Evolutionary conservation across 2,888 invertebrate species (phyloP), one percentile per base, ranked within the genome.

Genomic region (Amblyteles armatorius): DNA sequence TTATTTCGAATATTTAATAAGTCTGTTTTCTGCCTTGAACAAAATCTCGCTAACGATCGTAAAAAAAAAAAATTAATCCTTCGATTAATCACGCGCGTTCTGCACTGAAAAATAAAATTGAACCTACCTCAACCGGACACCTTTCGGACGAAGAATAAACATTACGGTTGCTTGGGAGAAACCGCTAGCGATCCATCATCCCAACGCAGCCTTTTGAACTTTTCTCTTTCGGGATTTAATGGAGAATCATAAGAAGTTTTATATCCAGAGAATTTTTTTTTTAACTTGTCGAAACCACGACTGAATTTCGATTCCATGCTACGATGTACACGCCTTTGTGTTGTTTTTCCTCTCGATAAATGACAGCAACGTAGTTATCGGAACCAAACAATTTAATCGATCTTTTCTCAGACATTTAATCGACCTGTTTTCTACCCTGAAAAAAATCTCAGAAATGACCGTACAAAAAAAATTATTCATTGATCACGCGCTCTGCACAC

Each of bases 21-120:
- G 79, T 74, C 79, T 74, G 63, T 83, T 83, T 40, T 79, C 60
- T 22, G 22, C 26, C n/a, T 9, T 9, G 4, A 36, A 44, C 60
- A n/a, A n/a, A 26, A 40, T 9, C 11, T 11, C 44, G 9, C 44
- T 29, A 11, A 29, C 5, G 11, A 74, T n/a, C 22, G 6, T n/a
- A 40, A 52, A 29, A 33, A 33, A 33, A 33, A 52, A 55, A 55
- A 9, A 36, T 6, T 6, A 36, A 9, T 7, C 36, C 4, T 13
- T 26, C 5, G 3, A 60, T 67, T 5, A 22, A 67, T 68, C 33
- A 6, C 44, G 19, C 44, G 48, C 6, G 36, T 36, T 36, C 7
- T 36, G 19, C 22, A 3, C 55, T 22, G 55, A 22, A 26, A 22
- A 22, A 57, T 11, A 22, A n/a, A 55, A 7, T 19, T 55, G 7